Conservation (phyloP, 1,140 invertebrate genomes). For the Drosophila trapezifrons region DNA sequence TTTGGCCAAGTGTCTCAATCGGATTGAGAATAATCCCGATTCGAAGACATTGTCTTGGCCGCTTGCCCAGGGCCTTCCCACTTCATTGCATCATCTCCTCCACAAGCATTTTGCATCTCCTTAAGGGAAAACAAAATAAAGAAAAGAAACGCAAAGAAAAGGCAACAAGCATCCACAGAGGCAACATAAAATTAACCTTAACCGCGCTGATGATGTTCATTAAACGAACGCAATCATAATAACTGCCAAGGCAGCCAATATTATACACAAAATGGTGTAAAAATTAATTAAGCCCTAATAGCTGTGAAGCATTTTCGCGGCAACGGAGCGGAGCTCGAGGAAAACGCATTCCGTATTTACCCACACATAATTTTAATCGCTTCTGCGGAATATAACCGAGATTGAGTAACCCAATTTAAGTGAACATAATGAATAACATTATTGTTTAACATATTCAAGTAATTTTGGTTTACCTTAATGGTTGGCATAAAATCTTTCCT, state of each 20-base stretch:
- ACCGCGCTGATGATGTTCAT: slow-evolving; percentile 40
- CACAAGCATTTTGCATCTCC: slow-evolving; percentile 21
- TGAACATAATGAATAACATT: slow-evolving; percentile 23
- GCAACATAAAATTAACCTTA: slow-evolving; percentile 48
- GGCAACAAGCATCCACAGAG: not conserved
- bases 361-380: slow-evolving; percentile 34
- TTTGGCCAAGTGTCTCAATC: slow-evolving; percentile 31
- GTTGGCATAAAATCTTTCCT: not conserved
- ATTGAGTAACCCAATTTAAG: slow-evolving; percentile 33
- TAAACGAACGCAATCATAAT: slow-evolving; percentile 49
- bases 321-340: slow-evolving; percentile 6
- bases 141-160: slow-evolving; percentile 3
- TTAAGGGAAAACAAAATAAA: slow-evolving; percentile 3
- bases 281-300: slow-evolving; percentile 59
- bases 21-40: slow-evolving; percentile 21
- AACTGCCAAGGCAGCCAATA: slow-evolving; percentile 42
- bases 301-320: slow-evolving; percentile 44
- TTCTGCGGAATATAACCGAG: slow-evolving; percentile 6
- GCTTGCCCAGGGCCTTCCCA: slow-evolving; percentile 13
- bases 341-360: slow-evolving; percentile 39
- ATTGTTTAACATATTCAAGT: slow-evolving; percentile 6
- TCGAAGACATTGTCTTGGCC: slow-evolving; percentile 32
- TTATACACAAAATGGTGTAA: slow-evolving; percentile 45
- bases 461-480: not conserved
- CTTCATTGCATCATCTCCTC: slow-evolving; percentile 32